A percentile compares a stretch with the other conserved stretches of the same genome.
Evolutionary conservation across 2,797 vertebrate species (phyloP).

Genomic region (Fratercula arctica): DNA sequence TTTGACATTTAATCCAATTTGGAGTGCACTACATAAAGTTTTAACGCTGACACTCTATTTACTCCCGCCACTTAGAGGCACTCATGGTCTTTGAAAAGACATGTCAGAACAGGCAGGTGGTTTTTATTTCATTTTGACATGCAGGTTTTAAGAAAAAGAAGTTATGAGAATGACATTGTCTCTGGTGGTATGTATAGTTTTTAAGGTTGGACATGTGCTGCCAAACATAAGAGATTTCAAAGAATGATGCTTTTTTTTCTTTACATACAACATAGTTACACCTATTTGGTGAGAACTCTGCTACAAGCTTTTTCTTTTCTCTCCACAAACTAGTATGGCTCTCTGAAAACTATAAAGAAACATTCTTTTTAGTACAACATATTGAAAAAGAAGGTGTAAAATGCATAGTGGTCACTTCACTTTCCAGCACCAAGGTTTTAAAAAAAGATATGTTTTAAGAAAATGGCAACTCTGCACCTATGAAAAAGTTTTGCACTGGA

Average conservation of each 20-base stretch:
- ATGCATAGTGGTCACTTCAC: background rate
- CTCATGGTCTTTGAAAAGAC: background rate
- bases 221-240: slow-evolving; percentile 52
- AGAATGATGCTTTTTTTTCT: slow-evolving; percentile 50
- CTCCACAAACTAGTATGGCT: background rate
- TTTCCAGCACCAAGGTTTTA: background rate
- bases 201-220: slow-evolving; percentile 34
- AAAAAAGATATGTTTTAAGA: background rate
- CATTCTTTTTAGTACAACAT: background rate
- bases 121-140: slow-evolving; percentile 44
- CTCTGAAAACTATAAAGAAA: background rate
- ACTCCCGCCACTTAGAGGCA: slow-evolving; percentile 40
- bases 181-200: slow-evolving; percentile 40
- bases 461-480: background rate
- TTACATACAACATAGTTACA: slow-evolving; percentile 16
- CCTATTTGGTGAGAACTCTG: background rate
- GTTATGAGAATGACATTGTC: slow-evolving; percentile 44
- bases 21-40: background rate
- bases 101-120: slow-evolving; percentile 17
- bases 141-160: slow-evolving; percentile 48
- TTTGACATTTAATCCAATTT: background rate
- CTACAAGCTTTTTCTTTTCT: background rate
- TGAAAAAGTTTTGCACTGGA: background rate
- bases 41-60: background rate
- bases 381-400: background rate